Base-by-base conservation (phyloP, 2,888 invertebrate species). In the Pseudeuparius sepicola region DNA sequence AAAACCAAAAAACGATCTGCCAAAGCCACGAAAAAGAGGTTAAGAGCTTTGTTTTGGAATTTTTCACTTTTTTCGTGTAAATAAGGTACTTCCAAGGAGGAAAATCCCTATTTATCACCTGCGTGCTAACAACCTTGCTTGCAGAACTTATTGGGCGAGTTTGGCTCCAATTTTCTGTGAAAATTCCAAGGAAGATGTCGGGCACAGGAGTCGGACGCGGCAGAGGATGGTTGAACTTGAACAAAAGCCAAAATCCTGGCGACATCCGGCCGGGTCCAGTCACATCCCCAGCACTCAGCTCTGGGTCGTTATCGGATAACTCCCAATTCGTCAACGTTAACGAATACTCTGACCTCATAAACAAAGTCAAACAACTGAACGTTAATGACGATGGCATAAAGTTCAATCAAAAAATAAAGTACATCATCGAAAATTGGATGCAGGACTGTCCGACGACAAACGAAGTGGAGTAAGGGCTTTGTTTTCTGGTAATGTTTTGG, bases 351-450 rank as follows among this genome's bases (percentile, higher is more conserved):
- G 45, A 42, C 39, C 44, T 60, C 14, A 43, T 59, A 13, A 45
- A 45, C 4, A 45, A 47, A 38, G 44, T 61, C n/a, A 51, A 52
- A 28, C 49, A 53, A 36, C 43, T 61, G 14, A 52, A 52, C 41
- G 34, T 49, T 6, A 47, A 49, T 6, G 63, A 63, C 42, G 62
- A 63, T 47, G 61, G 61, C 4, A 62, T 61, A 30, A 41, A 54
- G 37, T 52, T 60, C 34, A 61, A 62, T 43, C 54, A 58, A 36
- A 63, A 62, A 44, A 46, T 60, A 10, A 55, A 53, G 42, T 44
- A 52, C 37, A 53, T 61, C 23, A 39, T 55, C 14, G 51, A 56
- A 31, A 46, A 44, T 24, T 58, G 59, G 55, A 41, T 44, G 13
- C 39, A 52, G 14, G 51, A 51, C 16, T 61, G 61, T 40, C 32